phyloP scores from a whole-genome alignment of 2,797 vertebrate genomes.

The Lepus oiostolus region DNA sequence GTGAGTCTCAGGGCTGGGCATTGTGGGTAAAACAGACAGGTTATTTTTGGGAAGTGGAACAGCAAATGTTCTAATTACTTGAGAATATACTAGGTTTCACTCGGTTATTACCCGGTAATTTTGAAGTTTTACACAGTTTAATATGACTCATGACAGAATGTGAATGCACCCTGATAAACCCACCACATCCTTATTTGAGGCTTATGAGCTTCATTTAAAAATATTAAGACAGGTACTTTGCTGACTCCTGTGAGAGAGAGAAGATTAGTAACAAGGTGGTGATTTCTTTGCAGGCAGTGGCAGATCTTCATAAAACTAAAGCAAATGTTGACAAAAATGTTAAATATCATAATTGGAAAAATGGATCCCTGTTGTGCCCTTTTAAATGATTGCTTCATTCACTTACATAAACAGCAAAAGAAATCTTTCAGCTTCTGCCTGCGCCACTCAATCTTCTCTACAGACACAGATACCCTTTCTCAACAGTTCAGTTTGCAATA shows the following conservation, averaged over 20 bases:
- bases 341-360: constrained; percentile 28
- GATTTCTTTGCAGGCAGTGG: not conserved
- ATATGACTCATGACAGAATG: not conserved
- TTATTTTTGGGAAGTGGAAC: not conserved
- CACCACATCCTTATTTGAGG: not conserved
- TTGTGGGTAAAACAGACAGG: not conserved
- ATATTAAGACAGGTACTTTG: not conserved
- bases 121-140: not conserved
- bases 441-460: not conserved
- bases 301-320: not conserved
- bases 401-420: not conserved
- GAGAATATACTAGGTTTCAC: not conserved
- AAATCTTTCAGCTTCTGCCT: constrained; percentile 19
- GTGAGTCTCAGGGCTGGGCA: not conserved
- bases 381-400: not conserved
- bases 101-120: not conserved
- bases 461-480: not conserved
- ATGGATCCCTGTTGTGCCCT: not conserved
- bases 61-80: constrained; percentile 1
- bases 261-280: not conserved
- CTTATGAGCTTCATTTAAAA: not conserved
- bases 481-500: not conserved
- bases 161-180: not conserved
- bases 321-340: not conserved
- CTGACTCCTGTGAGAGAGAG: not conserved